Conservation (phyloP, 2,113 vertebrate genomes). For the Solea solea region DNA sequence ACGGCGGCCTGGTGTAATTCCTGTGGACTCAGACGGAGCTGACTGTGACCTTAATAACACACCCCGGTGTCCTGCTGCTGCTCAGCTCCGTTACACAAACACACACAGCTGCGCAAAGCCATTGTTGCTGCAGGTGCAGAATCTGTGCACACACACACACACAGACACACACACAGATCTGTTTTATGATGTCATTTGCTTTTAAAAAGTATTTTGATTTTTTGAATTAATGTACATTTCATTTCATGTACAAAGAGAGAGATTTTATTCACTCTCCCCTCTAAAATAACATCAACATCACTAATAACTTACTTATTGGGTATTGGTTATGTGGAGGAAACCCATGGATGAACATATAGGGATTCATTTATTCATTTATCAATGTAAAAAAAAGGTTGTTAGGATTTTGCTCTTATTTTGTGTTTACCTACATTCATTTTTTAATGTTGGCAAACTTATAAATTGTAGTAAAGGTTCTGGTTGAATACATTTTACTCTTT, state of each 20-base stretch:
- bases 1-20: constrained; percentile 56
- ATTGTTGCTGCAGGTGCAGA: constrained; percentile 74
- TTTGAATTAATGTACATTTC: not conserved
- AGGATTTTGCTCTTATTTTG: too few species aligned
- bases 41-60: constrained; percentile 72
- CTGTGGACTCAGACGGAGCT: constrained; percentile 59
- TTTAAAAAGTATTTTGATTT: not conserved
- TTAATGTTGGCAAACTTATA: too few species aligned
- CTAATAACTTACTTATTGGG: too few species aligned
- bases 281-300: too few species aligned
- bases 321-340: too few species aligned
- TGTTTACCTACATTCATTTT: too few species aligned
- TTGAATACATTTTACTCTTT: not conserved
- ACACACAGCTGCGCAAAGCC: constrained; percentile 66
- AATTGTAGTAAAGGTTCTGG: not conserved
- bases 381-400: too few species aligned
- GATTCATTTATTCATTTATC: too few species aligned
- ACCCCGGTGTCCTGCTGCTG: constrained; percentile 66
- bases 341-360: too few species aligned
- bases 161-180: constrained; percentile 27
- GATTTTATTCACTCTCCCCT: too few species aligned
- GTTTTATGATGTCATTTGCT: not conserved
- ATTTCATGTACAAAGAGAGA: too few species aligned
- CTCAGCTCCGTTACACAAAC: constrained; percentile 59
- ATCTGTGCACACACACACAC: constrained; percentile 20